A percentile compares a stretch with the other conserved stretches of the same genome.
Conservation (phyloP, 2,113 vertebrate genomes). For the Grammomys surdaster region DNA sequence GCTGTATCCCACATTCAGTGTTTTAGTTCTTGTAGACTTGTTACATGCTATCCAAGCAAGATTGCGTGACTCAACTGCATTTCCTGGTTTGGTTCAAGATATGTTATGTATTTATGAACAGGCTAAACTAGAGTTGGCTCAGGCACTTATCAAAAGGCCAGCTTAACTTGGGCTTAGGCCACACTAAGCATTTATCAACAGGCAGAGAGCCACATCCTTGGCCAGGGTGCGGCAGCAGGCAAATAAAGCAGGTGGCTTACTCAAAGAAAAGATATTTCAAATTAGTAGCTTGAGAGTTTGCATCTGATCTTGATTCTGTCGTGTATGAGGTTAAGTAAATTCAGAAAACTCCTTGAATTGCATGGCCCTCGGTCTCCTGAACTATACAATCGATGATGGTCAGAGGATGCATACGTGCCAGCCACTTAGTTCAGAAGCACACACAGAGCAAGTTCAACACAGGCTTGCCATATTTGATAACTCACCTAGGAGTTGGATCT, state of each 20-base stretch:
- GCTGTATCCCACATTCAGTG: neutral
- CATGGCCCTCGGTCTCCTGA: neutral
- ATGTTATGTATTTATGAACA: neutral
- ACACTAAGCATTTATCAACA: neutral
- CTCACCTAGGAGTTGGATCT: neutral
- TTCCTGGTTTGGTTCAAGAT: neutral
- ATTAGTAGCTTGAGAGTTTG: neutral
- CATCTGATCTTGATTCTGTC: neutral
- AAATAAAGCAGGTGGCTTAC: neutral
- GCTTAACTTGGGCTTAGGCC: neutral
- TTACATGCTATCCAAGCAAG: neutral
- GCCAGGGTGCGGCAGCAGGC: neutral
- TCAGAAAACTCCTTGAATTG: neutral
- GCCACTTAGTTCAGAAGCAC: neutral
- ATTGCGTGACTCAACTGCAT: neutral
- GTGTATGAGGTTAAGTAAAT: neutral
- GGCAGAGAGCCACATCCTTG: neutral
- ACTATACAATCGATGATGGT: neutral
- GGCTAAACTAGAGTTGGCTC: neutral
- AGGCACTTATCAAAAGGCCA: neutral
- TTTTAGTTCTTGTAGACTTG: neutral
- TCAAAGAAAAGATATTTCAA: neutral
- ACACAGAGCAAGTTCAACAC: neutral
- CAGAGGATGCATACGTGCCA: rapidly evolving
- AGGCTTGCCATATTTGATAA: neutral